Evolutionary conservation across 2,888 invertebrate species (phyloP), one percentile per base, ranked within the genome.

Genomic region (Creontiades dilutus): DNA sequence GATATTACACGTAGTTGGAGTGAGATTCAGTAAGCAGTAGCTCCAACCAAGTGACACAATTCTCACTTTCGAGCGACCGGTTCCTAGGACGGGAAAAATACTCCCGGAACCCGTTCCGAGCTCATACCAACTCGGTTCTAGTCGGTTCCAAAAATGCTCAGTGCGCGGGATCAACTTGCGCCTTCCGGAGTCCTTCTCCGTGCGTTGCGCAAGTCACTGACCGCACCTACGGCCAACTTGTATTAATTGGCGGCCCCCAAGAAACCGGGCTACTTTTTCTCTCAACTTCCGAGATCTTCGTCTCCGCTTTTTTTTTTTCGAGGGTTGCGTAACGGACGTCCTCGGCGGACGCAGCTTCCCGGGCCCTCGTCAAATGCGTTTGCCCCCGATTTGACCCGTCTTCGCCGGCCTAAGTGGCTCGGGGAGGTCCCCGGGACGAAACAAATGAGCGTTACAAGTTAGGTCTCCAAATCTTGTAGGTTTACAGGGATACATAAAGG

Each of bases 181-280:
- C 61, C 68, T 68, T 68, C 68, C 68, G 68, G 23, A 68, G 68
- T 68, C 68, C 61, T 61, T 9, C 37, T 7, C 37, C 61, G 19
- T 23, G 9, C 23, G 68, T 68, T 68, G 68, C 68, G 68, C 68
- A 68, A 68, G 68, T 68, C 23, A 13, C 68, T 23, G 68, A 68
- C 68, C 68, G 68, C 68, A 23, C 68, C 68, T 68, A 68, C 68
- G 13, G 68, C 68, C 68, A 68, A 68, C 68, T 68, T 23, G 68
- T 68, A 68, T 68, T 68, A 68, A 68, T 68, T 68, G 68, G 68
- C 68, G 23, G 68, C 68, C 16, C 82, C 27, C 23, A 82, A 82
- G 82, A 82, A 82, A 82, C 82, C 82, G 48, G 82, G 82, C 82
- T 82, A 52, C 82, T 82, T 82, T 82, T 82, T 52, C 82, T 82